A percentile compares a stretch with the other conserved stretches of the same genome.
Conservation (phyloP, 2,888 invertebrate species). For the Steromphala cineraria region DNA sequence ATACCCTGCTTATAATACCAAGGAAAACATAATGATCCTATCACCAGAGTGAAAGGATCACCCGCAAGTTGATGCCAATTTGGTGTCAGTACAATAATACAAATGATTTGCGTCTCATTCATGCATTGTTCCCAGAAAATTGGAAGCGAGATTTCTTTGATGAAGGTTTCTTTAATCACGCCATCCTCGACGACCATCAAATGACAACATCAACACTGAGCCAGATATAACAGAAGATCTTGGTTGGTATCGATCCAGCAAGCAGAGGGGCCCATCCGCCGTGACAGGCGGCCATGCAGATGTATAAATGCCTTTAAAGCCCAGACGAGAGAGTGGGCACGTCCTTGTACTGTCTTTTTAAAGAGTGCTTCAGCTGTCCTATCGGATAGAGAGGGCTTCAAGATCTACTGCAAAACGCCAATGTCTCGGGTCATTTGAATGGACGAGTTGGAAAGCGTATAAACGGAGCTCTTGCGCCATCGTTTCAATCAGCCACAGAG, state of each 20-base stretch:
- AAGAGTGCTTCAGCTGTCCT: constrained; percentile 18
- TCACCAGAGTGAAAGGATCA: neutral
- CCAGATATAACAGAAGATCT: constrained; percentile 5
- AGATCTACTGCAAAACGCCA: constrained; percentile 7
- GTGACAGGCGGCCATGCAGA: constrained; percentile 9
- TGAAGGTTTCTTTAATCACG: constrained; percentile 19
- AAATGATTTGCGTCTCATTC: constrained; percentile 9
- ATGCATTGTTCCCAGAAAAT: constrained; percentile 11
- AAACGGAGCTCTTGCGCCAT: neutral
- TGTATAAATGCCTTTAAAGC: constrained; percentile 21
- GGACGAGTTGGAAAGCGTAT: constrained; percentile 20
- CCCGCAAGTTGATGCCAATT: neutral
- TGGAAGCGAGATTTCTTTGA: constrained; percentile 20
- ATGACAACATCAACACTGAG: constrained; percentile 19
- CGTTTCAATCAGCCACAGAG: constrained; percentile 20
- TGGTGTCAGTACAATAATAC: constrained; percentile 4
- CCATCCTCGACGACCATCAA: constrained; percentile 18
- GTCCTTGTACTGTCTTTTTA: constrained; percentile 17
- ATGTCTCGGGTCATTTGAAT: constrained; percentile 18
- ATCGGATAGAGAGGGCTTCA: constrained; percentile 22
- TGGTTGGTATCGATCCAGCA: neutral
- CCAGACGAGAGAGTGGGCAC: constrained; percentile 7
- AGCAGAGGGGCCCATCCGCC: constrained; percentile 8
- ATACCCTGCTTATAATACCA: neutral
- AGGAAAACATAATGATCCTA: constrained; percentile 1